These are phyloP conservation scores for Harlomillsia oculata DNA, from an alignment of 1,140 invertebrate genomes.

Conservation along the genomic window DNA sequence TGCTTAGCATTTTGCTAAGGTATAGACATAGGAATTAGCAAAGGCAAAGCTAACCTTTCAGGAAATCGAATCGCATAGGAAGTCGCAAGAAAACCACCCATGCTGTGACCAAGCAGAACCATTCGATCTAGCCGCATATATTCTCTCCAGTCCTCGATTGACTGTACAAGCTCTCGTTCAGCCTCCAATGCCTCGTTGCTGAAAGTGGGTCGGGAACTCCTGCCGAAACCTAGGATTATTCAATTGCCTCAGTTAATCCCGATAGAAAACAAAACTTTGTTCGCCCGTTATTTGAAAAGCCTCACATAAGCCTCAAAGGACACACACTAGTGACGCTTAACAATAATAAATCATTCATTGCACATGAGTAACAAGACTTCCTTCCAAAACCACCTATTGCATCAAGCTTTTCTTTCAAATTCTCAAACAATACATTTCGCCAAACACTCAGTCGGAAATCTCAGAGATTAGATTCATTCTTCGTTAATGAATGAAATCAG, in stretches of 20 bases:
- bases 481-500: too few relatives aligned
- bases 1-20: too few relatives aligned
- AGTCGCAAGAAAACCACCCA: slow-evolving; percentile 87
- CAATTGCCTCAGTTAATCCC: too few relatives aligned
- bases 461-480: too few relatives aligned
- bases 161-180: slow-evolving; percentile 78
- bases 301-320: slow-evolving; percentile 70
- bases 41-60: slow-evolving; percentile 48
- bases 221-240: slow-evolving; percentile 65
- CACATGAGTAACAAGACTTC: too few relatives aligned
- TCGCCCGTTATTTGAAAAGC: neutral
- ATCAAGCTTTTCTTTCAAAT: too few relatives aligned
- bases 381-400: too few relatives aligned
- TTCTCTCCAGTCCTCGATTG: slow-evolving; percentile 89
- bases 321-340: slow-evolving; percentile 64
- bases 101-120: slow-evolving; percentile 85
- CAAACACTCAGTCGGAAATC: too few relatives aligned
- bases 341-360: slow-evolving; percentile 39
- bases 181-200: slow-evolving; percentile 66
- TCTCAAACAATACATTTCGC: too few relatives aligned
- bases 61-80: slow-evolving; percentile 81
- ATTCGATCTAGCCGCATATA: slow-evolving; percentile 82
- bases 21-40: too few relatives aligned
- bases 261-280: neutral
- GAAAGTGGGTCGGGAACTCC: slow-evolving; percentile 80